Base-by-base conservation (phyloP, 1,140 invertebrate species). In the Drosophila santomea region DNA sequence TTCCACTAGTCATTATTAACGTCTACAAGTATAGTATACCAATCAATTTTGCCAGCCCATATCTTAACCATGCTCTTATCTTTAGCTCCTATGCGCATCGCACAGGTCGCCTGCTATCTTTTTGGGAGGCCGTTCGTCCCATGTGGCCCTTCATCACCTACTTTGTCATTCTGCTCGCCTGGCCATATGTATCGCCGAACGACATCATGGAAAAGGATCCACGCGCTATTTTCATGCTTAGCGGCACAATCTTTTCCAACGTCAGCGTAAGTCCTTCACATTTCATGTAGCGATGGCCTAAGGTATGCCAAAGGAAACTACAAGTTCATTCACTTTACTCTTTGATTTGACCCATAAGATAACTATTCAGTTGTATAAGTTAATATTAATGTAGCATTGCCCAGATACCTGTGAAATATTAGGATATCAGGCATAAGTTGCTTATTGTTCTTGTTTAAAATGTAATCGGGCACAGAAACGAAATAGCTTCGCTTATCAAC, bases 241-340 rank as follows among this genome's bases (percentile, higher is more conserved):
- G 96, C 64, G 98, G 98, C 75, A 98, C 97, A 23, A 95, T 98
- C 51, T 99, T 99, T 92, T 98, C 98, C 38, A 98, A 99, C 93
- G 98, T 99, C 72, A 97, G 97, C 92, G 98, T 98, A 94, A 97
- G 96, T 96, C 0, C n/a, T 51, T 32, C 1, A 35, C 15, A 51
- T 8, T 15, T 28, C 0, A 10, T 12, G 0, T 20, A 12, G 2
- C 4, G 3, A 38, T 38, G 14, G 8, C 28, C 2, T 8, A 8
- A 25, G 3, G 23, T 25, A 25, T 25, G 23, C 4, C 28, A 28
- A 28, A 7, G 6, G 28, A 7, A 32, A 32, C 7, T 32, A 11
- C 14, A 14, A 39, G 14, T 39, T 39, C 4, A 14, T 39, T 39
- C 3, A 14, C 12, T 14, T 39, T 14, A 14, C 14, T 12, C 1